Evolutionary conservation across 2,113 vertebrate species (phyloP).

Genomic region (Hypomesus transpacificus): DNA sequence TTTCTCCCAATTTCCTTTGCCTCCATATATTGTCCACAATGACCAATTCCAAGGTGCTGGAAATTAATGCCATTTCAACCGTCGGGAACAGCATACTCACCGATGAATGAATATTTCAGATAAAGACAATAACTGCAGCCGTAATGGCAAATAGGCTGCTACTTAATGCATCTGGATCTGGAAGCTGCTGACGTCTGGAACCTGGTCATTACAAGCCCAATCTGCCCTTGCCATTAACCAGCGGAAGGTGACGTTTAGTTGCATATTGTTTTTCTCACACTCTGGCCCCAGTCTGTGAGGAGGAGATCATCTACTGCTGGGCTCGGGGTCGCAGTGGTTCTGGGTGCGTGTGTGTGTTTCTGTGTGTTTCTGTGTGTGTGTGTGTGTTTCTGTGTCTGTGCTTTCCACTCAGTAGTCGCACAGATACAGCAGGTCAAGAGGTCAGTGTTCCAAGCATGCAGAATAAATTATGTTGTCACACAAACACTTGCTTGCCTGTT

Average conservation of each 20-base stretch:
- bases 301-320: conserved; percentile 18
- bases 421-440: conserved; percentile 6
- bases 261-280: conserved; percentile 34
- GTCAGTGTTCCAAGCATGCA: not conserved
- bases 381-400: not conserved
- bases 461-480: not conserved
- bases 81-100: conserved; percentile 25
- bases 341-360: not conserved
- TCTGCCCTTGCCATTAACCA: conserved; percentile 17
- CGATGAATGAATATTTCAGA: conserved; percentile 23
- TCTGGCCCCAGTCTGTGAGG: conserved; percentile 1
- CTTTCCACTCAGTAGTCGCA: not conserved
- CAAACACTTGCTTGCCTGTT: not conserved
- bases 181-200: conserved; percentile 17
- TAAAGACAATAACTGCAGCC: conserved; percentile 4
- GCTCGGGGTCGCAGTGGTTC: not conserved
- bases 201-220: conserved; percentile 16
- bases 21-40: conserved; percentile 23
- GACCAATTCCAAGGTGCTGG: conserved; percentile 17
- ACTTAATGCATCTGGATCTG: conserved; percentile 7
- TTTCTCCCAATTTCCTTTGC: conserved; percentile 18
- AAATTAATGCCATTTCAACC: conserved; percentile 25
- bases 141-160: conserved; percentile 5
- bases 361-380: too few species aligned
- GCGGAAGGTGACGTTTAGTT: conserved; percentile 30